Conservation (phyloP, 2,888 invertebrate species). For the Aphrophora alni region DNA sequence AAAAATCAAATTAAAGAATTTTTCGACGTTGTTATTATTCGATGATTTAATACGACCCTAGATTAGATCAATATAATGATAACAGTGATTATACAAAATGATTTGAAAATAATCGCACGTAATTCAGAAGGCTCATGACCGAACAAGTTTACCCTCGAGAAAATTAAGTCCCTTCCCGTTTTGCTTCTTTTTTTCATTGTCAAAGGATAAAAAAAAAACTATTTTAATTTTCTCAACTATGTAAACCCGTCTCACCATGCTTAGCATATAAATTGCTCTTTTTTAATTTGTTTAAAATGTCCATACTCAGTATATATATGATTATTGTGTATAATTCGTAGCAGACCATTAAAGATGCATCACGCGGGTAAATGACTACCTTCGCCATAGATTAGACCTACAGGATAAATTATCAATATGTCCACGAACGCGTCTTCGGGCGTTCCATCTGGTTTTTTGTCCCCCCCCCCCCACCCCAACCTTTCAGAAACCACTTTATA, state of each 20-base stretch:
- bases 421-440: neutral
- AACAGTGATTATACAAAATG: too few relatives aligned
- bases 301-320: neutral
- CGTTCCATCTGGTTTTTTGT: neutral
- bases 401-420: neutral
- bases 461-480: neutral
- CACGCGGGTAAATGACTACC: neutral
- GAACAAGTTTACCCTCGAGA: neutral
- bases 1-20: too few relatives aligned
- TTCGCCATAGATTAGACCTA: neutral
- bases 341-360: neutral
- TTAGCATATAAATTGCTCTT: neutral
- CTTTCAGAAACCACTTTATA: slow-evolving; percentile 6
- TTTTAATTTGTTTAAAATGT: neutral
- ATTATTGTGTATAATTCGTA: neutral
- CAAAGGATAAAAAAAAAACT: too few relatives aligned
- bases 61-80: too few relatives aligned
- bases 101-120: neutral
- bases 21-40: too few relatives aligned
- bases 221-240: neutral
- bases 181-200: neutral
- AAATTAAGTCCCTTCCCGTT: neutral
- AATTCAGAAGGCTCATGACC: neutral
- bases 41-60: too few relatives aligned
- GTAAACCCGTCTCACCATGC: neutral